phyloP scores from a whole-genome alignment of 2,113 vertebrate genomes.

The Anseranas semipalmata region DNA sequence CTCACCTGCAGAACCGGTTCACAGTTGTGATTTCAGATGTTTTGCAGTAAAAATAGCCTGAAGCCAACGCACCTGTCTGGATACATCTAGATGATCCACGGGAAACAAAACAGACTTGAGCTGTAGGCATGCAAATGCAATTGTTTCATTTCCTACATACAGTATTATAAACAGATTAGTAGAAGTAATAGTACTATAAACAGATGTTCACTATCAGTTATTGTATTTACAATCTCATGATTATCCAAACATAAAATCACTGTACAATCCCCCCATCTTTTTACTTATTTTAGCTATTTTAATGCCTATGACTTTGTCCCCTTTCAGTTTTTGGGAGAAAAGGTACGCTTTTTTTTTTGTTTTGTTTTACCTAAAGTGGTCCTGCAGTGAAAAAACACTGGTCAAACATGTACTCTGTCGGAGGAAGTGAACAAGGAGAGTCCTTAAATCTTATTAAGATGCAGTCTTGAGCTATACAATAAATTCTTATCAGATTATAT shows the following conservation, averaged over 20 bases:
- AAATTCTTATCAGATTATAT: background rate
- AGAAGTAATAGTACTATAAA: background rate
- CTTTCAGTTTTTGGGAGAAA: background rate
- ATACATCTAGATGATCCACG: background rate
- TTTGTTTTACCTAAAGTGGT: background rate
- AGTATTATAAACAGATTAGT: conserved; percentile 6
- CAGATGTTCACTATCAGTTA: background rate
- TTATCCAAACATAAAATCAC: background rate
- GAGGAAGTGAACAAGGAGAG: background rate
- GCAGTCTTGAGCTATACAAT: background rate
- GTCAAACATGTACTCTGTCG: background rate
- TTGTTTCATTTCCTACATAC: background rate
- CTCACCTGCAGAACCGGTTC: background rate
- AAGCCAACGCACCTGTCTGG: conserved; percentile 46
- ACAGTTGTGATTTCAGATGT: conserved; percentile 56
- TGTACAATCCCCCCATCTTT: background rate
- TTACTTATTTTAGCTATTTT: background rate
- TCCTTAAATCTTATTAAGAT: background rate
- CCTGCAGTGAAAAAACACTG: background rate
- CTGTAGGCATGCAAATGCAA: conserved; percentile 19
- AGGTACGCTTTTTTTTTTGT: fast-evolving
- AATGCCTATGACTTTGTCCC: background rate
- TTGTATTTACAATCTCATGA: background rate
- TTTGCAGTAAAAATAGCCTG: conserved; percentile 43
- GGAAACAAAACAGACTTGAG: conserved; percentile 18